A percentile compares a stretch with the other conserved stretches of the same genome.
phyloP scores from a whole-genome alignment of 2,113 vertebrate species.

The Acanthochromis polyacanthus region DNA sequence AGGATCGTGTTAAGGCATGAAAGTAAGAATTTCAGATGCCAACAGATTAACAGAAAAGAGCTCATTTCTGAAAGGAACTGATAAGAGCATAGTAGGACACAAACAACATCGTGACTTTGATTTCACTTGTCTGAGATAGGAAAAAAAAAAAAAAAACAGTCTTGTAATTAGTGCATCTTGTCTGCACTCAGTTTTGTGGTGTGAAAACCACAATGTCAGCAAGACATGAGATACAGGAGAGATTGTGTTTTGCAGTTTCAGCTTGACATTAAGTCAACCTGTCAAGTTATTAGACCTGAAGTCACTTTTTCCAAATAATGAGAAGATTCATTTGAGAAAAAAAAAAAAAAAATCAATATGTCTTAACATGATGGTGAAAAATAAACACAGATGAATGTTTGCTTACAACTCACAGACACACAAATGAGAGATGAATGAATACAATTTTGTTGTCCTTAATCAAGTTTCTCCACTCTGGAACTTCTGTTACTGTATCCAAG shows the following conservation, averaged over 20 bases:
- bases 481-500: conserved; percentile 20
- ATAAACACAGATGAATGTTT: neutral
- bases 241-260: neutral
- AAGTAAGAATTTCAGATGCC: too few species aligned
- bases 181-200: neutral
- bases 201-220: neutral
- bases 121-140: neutral
- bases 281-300: neutral
- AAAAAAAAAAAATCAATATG: neutral
- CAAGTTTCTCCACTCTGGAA: neutral
- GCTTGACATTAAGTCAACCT: neutral
- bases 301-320: neutral
- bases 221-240: neutral
- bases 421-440: conserved; percentile 9
- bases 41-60: too few species aligned
- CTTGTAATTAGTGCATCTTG: neutral
- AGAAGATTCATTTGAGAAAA: conserved; percentile 1
- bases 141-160: neutral
- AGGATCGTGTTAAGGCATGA: too few species aligned
- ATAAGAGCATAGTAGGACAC: too few species aligned
- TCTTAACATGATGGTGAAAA: neutral
- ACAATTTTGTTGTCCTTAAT: neutral
- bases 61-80: too few species aligned
- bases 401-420: neutral
- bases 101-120: neutral